phyloP scores from a whole-genome alignment of 2,888 invertebrate species.

The Danaus chrysippus region DNA sequence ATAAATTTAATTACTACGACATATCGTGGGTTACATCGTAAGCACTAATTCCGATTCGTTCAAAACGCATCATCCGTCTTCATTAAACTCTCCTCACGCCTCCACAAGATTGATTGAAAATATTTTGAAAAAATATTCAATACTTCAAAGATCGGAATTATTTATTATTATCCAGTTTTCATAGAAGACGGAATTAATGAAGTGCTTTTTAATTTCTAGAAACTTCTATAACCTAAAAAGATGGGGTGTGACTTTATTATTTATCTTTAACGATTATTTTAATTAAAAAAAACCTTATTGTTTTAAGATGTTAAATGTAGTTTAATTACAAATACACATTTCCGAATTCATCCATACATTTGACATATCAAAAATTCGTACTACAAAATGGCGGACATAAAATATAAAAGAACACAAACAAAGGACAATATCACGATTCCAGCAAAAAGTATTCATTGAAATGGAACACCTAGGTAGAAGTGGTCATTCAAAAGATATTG shows the following conservation, averaged over 20 bases:
- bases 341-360: too few relatives aligned
- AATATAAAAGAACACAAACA: too few relatives aligned
- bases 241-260: not conserved
- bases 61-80: constrained; percentile 21
- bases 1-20: not conserved
- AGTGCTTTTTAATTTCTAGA: not conserved
- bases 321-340: too few relatives aligned
- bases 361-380: too few relatives aligned
- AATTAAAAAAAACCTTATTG: too few relatives aligned
- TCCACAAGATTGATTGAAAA: constrained; percentile 23
- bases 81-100: constrained; percentile 26
- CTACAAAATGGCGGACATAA: too few relatives aligned
- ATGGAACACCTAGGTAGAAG: too few relatives aligned
- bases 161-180: not conserved
- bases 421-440: too few relatives aligned
- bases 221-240: not conserved
- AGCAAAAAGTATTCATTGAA: too few relatives aligned
- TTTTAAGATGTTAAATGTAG: too few relatives aligned
- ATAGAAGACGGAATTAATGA: constrained; percentile 5
- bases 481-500: too few relatives aligned
- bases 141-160: constrained; percentile 5
- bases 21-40: not conserved
- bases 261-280: too few relatives aligned
- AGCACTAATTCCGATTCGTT: not conserved
- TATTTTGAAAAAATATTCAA: not conserved